phyloP scores from a whole-genome alignment of 2,888 invertebrate species.

The Calliphora vomitoria region DNA sequence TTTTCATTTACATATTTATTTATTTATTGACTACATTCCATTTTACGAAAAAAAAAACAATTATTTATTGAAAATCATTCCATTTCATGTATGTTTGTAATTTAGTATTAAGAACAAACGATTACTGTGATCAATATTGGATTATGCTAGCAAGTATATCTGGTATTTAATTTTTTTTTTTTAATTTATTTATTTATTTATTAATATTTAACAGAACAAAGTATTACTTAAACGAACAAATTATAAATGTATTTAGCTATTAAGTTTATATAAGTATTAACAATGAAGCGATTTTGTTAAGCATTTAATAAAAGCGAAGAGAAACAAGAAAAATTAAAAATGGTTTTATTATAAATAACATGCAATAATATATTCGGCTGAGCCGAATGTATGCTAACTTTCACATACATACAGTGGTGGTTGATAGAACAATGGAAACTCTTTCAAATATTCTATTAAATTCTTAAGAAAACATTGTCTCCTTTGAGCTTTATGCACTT shows the following conservation, averaged over 20 bases:
- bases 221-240: conserved; percentile 43
- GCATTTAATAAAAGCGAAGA: conserved; percentile 9
- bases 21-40: conserved; percentile 53
- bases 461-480: too few relatives aligned
- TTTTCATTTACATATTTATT: conserved; percentile 21
- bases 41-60: not conserved
- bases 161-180: conserved; percentile 11
- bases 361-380: not conserved
- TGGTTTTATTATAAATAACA: not conserved
- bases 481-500: too few relatives aligned
- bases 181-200: conserved; percentile 38
- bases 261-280: not conserved
- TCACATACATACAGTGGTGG: too few relatives aligned
- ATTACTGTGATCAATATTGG: conserved; percentile 62
- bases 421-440: too few relatives aligned
- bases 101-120: conserved; percentile 46
- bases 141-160: not conserved
- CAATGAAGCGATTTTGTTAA: not conserved
- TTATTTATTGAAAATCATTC: conserved; percentile 43
- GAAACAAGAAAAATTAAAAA: not conserved
- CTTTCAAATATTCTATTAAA: too few relatives aligned
- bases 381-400: not conserved
- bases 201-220: conserved; percentile 2
- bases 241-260: conserved; percentile 10
- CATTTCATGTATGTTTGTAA: conserved; percentile 10